These are phyloP conservation scores for Coleophora flavipennella DNA, from an alignment of 2,888 invertebrate genomes.

Conservation along the genomic window DNA sequence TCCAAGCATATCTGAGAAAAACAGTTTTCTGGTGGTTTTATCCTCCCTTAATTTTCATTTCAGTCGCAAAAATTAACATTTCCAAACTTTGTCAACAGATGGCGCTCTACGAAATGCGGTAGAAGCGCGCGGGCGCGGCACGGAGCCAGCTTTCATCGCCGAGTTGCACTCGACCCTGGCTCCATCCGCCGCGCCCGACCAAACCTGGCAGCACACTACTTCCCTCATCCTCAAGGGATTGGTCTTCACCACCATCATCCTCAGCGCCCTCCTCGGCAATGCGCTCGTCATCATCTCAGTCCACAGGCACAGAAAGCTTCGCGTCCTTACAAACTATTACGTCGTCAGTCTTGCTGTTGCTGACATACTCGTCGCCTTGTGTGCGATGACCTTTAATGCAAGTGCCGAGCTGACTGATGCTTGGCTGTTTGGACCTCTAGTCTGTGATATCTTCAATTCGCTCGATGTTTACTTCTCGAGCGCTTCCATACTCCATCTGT, in stretches of 20 bases:
- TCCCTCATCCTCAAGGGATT: constrained; percentile 80
- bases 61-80: not conserved
- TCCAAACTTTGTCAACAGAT: constrained; percentile 30
- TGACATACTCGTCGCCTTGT: constrained; percentile 92
- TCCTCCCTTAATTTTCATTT: not conserved
- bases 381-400: constrained; percentile 94
- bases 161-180: constrained; percentile 65
- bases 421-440: constrained; percentile 91
- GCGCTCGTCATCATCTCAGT: constrained; percentile 91
- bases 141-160: constrained; percentile 59
- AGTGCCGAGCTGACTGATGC: constrained; percentile 88
- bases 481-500: constrained; percentile 92
- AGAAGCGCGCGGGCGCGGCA: constrained; percentile 66
- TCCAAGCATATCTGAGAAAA: too few species aligned
- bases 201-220: constrained; percentile 59
- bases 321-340: constrained; percentile 95
- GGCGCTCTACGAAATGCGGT: constrained; percentile 55
- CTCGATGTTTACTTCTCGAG: constrained; percentile 95
- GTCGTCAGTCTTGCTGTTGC: constrained; percentile 95
- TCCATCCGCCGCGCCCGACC: constrained; percentile 60
- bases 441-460: constrained; percentile 96
- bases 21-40: too few species aligned
- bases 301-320: constrained; percentile 83
- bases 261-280: constrained; percentile 92
- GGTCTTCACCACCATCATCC: constrained; percentile 88